Evolutionary conservation across 1,140 invertebrate species (phyloP).

Genomic region (Pogonomyrmex barbatus): DNA sequence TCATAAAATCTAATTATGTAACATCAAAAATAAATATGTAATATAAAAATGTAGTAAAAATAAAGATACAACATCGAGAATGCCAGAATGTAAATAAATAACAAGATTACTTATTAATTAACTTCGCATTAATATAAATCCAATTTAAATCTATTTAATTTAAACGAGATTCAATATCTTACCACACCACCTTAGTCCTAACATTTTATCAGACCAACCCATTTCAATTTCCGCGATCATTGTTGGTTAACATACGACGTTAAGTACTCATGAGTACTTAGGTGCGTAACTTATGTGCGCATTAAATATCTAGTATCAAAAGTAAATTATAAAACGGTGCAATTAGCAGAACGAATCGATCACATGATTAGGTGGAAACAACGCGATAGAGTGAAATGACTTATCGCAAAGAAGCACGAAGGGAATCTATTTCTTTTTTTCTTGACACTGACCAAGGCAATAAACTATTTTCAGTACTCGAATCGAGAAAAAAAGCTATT

Average conservation of each 20-base stretch:
- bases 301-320: slow-evolving; percentile 27
- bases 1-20: background rate
- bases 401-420: slow-evolving; percentile 12
- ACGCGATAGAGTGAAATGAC: slow-evolving; percentile 17
- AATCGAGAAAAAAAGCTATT: slow-evolving; percentile 38
- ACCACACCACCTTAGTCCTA: background rate
- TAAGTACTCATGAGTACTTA: slow-evolving; percentile 1
- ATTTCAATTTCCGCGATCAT: background rate
- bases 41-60: background rate
- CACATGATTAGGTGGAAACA: background rate
- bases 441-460: background rate
- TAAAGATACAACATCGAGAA: background rate
- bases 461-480: background rate
- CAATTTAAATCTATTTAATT: slow-evolving; percentile 19
- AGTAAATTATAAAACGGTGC: slow-evolving; percentile 39
- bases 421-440: background rate
- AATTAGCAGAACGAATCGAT: slow-evolving; percentile 1
- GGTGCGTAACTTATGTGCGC: slow-evolving; percentile 4
- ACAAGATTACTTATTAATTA: background rate
- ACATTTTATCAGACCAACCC: slow-evolving; percentile 8
- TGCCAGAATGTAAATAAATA: background rate
- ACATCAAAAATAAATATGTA: background rate
- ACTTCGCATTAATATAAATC: slow-evolving; percentile 1
- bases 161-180: slow-evolving; percentile 6
- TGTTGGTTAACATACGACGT: slow-evolving; percentile 16